phyloP scores from a whole-genome alignment of 2,888 invertebrate species.

The Eurytoma californica region DNA sequence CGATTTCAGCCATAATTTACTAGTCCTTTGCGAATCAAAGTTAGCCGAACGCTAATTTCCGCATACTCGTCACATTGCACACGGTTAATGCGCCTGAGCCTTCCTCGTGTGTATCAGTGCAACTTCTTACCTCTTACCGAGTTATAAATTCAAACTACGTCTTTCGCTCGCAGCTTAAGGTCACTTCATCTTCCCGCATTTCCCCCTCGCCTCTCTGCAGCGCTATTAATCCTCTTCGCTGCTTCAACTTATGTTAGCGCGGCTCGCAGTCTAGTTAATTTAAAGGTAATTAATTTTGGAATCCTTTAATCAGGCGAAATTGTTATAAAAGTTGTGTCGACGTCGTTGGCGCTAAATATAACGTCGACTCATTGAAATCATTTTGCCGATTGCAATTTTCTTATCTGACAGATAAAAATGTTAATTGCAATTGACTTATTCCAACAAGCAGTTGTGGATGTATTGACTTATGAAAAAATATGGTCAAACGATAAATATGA shows the following conservation, averaged over 20 bases:
- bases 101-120: slow-evolving; percentile 17
- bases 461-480: too few species aligned
- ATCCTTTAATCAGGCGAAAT: neutral
- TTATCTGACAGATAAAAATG: too few species aligned
- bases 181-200: slow-evolving; percentile 27
- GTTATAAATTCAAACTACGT: slow-evolving; percentile 47
- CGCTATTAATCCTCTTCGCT: neutral
- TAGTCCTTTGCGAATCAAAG: slow-evolving; percentile 16
- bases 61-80: slow-evolving; percentile 37
- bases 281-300: slow-evolving; percentile 15
- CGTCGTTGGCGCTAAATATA: too few species aligned
- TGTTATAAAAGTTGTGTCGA: too few species aligned
- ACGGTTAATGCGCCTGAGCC: slow-evolving; percentile 26
- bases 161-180: slow-evolving; percentile 11
- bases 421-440: too few species aligned
- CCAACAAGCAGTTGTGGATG: too few species aligned
- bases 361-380: too few species aligned
- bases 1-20: slow-evolving; percentile 22
- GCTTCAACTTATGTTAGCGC: neutral
- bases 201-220: neutral
- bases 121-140: slow-evolving; percentile 26
- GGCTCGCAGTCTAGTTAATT: neutral
- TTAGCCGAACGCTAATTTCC: slow-evolving; percentile 44
- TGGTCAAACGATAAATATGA: too few species aligned
- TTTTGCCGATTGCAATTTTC: too few species aligned